These are phyloP conservation scores for Polydrusus pterygomalis DNA, from an alignment of 2,888 invertebrate genomes.

Conservation along the genomic window DNA sequence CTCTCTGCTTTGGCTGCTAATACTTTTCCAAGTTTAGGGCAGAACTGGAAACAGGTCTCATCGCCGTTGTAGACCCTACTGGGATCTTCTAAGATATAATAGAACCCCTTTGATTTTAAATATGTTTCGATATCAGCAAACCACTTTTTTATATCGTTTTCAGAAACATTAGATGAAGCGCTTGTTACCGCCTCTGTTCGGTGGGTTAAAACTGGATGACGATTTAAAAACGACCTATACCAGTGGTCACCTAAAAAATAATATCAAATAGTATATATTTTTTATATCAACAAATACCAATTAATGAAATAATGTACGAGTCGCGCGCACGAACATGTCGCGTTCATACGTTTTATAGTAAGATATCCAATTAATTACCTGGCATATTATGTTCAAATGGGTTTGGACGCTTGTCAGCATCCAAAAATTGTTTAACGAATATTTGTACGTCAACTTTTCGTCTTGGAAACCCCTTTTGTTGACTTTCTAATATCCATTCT, in stretches of 20 bases:
- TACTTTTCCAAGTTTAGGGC: constrained; percentile 18
- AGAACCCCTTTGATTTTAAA: neutral
- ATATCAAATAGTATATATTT: too few relatives aligned
- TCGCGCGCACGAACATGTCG: too few relatives aligned
- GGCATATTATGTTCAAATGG: constrained; percentile 37
- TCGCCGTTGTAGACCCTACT: neutral
- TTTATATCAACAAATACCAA: constrained; percentile 10
- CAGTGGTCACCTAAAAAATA: neutral
- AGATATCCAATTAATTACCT: constrained; percentile 37
- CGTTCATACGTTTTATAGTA: too few relatives aligned
- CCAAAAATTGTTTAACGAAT: constrained; percentile 14
- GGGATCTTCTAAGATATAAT: neutral
- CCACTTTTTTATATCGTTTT: neutral
- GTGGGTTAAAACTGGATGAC: neutral
- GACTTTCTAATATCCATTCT: constrained; percentile 19
- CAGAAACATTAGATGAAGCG: neutral
- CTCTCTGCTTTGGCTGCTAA: constrained; percentile 44
- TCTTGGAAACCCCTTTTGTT: constrained; percentile 17
- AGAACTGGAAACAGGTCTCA: neutral
- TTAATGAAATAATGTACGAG: constrained; percentile 33
- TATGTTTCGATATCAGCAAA: neutral
- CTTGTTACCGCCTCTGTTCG: constrained; percentile 1
- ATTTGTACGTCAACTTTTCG: constrained; percentile 24
- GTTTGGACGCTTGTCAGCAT: constrained; percentile 25
- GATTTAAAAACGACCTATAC: neutral